phyloP scores from a whole-genome alignment of 2,113 vertebrate genomes.

The Notothenia rossii region DNA sequence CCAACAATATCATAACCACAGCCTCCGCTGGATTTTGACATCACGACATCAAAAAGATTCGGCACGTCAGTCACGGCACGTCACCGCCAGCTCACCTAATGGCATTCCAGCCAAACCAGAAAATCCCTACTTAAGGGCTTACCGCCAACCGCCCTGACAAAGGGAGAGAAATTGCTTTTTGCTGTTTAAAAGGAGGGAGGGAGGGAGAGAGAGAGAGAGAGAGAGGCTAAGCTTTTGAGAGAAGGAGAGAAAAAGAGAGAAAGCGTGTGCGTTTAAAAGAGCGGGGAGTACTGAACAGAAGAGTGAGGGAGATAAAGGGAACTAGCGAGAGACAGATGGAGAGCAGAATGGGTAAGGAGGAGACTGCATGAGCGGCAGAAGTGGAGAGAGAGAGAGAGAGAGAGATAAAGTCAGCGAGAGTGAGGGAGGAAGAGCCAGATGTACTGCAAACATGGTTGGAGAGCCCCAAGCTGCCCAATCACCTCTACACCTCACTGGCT shows the following conservation, averaged over 20 bases:
- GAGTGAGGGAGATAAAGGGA: slow-evolving; percentile 63
- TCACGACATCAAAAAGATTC: slow-evolving; percentile 83
- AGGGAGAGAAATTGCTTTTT: slow-evolving; percentile 86
- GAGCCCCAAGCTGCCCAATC: slow-evolving; percentile 69
- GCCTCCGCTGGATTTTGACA: slow-evolving; percentile 79
- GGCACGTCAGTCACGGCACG: slow-evolving; percentile 79
- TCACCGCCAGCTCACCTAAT: slow-evolving; percentile 81
- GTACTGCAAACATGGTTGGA: slow-evolving; percentile 56
- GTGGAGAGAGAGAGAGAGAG: slow-evolving; percentile 30
- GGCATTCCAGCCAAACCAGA: slow-evolving; percentile 83
- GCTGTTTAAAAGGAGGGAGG: slow-evolving; percentile 78
- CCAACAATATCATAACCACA: slow-evolving; percentile 81
- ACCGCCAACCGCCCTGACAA: slow-evolving; percentile 79
- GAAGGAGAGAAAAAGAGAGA: slow-evolving; percentile 42
- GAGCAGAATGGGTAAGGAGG: slow-evolving; percentile 44
- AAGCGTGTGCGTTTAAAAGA: slow-evolving; percentile 29
- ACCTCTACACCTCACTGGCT: slow-evolving; percentile 67
- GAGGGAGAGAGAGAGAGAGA: slow-evolving; percentile 42
- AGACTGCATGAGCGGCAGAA: slow-evolving; percentile 41
- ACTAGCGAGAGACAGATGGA: slow-evolving; percentile 61
- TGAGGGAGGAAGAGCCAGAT: slow-evolving; percentile 56
- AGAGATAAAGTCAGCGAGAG: slow-evolving; percentile 15
- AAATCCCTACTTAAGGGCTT: slow-evolving; percentile 86
- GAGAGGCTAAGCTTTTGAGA: slow-evolving; percentile 72
- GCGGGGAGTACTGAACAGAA: slow-evolving; percentile 49